Evolutionary conservation across 2,888 invertebrate species (phyloP).

Genomic region (Hypolimnas misippus): DNA sequence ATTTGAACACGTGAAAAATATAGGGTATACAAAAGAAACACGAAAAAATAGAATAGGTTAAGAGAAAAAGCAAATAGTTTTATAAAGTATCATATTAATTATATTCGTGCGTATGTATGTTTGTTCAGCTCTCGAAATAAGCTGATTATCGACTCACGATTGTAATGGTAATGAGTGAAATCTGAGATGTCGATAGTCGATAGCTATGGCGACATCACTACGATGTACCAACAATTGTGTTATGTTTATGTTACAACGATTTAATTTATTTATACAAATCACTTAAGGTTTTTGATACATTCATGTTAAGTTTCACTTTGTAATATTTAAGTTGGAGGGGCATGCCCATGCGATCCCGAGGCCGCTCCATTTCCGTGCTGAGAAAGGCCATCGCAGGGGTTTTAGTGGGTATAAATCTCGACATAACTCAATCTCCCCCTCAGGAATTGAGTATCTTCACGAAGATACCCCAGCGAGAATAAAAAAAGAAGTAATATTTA

Average conservation of each 20-base stretch:
- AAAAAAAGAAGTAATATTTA: too few relatives aligned
- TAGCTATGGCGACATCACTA: conserved; percentile 49
- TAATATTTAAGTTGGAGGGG: too few relatives aligned
- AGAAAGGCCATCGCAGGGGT: too few relatives aligned
- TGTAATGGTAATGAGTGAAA: conserved; percentile 62
- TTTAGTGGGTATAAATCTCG: too few relatives aligned
- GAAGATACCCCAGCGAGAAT: too few relatives aligned
- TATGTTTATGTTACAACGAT: conserved; percentile 13
- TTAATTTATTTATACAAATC: neutral
- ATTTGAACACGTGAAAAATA: too few relatives aligned
- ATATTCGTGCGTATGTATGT: conserved; percentile 47
- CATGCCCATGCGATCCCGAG: too few relatives aligned
- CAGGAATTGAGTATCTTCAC: too few relatives aligned
- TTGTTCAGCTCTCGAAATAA: conserved; percentile 54
- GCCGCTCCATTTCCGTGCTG: too few relatives aligned
- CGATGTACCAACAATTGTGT: conserved; percentile 19
- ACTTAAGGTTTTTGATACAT: neutral
- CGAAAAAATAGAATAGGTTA: conserved; percentile 2
- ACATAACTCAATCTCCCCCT: too few relatives aligned
- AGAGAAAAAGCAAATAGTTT: conserved; percentile 46
- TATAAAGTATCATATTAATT: conserved; percentile 45
- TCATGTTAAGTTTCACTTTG: neutral
- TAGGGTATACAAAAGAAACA: neutral
- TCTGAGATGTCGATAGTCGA: conserved; percentile 46
- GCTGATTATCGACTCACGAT: conserved; percentile 50